Conservation (phyloP, 2,113 vertebrate genomes). For the Xerus inauris region DNA sequence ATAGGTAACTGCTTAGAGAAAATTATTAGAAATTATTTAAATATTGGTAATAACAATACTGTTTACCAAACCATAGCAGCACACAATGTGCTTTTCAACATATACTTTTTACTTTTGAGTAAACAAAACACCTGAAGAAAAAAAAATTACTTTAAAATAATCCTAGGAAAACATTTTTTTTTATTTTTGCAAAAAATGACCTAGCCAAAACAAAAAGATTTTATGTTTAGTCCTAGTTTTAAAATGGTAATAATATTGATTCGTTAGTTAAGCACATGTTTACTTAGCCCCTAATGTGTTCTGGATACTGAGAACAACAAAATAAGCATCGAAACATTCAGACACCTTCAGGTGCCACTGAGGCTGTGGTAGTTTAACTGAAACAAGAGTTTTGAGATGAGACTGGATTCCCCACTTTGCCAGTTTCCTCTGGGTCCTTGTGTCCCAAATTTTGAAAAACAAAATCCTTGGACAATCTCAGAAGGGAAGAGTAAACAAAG, state of each 20-base stretch:
- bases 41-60: neutral
- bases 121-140: neutral
- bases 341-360: neutral
- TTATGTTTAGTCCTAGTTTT: neutral
- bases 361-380: too few relatives aligned
- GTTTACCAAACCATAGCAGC: slow-evolving; percentile 16
- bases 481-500: too few relatives aligned
- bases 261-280: neutral
- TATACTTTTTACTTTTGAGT: neutral
- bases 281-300: neutral
- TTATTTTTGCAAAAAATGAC: neutral
- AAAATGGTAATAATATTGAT: neutral
- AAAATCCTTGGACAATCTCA: too few relatives aligned
- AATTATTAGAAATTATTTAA: slow-evolving; percentile 31
- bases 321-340: neutral
- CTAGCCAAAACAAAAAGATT: neutral
- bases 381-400: too few relatives aligned
- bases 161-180: neutral
- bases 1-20: neutral
- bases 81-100: neutral
- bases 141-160: neutral
- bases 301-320: neutral
- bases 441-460: too few relatives aligned
- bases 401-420: too few relatives aligned
- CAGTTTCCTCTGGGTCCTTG: too few relatives aligned